Conservation (phyloP, 2,113 vertebrate genomes). For the Varanus komodoensis region DNA sequence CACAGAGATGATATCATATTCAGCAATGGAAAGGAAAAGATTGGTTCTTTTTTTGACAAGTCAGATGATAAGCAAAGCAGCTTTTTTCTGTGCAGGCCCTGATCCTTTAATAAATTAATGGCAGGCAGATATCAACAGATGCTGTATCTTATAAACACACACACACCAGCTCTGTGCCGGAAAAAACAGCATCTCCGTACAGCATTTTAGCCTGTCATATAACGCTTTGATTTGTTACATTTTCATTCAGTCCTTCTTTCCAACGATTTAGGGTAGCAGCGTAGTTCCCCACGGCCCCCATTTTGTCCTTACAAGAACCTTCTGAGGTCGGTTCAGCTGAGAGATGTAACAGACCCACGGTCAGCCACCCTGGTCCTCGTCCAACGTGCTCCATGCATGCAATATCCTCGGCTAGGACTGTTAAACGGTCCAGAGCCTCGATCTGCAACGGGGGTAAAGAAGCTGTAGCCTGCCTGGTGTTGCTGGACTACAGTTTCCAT, state of each 20-base stretch:
- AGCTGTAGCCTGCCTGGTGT: not conserved
- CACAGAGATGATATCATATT: not conserved
- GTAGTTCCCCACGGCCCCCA: not conserved
- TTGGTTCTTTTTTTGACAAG: not conserved
- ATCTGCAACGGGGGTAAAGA: too few species aligned
- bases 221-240: not conserved
- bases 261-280: not conserved
- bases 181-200: not conserved
- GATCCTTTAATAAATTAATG: not conserved
- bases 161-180: not conserved
- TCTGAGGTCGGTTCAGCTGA: not conserved
- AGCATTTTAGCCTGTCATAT: not conserved
- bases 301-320: not conserved
- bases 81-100: not conserved
- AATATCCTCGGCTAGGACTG: not conserved
- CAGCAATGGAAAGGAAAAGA: not conserved
- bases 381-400: not conserved
- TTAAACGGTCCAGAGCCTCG: not conserved
- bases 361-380: not conserved
- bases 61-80: not conserved
- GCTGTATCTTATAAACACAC: not conserved
- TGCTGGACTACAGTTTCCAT: not conserved
- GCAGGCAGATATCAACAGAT: not conserved
- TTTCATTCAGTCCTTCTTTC: not conserved
- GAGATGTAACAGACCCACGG: not conserved